Conservation (phyloP, 2,797 vertebrate genomes). For the Myiotriccus ornatus region DNA sequence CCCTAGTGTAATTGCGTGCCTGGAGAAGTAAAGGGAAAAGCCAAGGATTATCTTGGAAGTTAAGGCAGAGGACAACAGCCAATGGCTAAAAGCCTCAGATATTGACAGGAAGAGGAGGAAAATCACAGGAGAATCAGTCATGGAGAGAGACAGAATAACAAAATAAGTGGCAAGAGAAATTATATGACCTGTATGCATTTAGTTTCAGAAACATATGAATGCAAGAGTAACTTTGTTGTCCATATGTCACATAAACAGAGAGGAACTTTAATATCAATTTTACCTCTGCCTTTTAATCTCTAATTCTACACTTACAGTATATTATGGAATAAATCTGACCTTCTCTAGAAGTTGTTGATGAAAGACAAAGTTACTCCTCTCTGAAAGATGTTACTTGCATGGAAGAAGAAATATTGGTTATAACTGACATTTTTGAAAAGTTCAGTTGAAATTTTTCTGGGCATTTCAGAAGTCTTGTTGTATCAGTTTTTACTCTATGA, state of each 20-base stretch:
- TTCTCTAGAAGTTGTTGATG: not conserved
- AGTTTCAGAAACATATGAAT: not conserved
- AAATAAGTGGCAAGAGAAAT: not conserved
- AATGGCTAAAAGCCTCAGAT: not conserved
- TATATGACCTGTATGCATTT: not conserved
- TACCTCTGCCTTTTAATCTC: not conserved
- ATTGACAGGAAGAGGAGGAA: not conserved
- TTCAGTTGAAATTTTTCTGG: not conserved
- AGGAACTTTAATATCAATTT: not conserved
- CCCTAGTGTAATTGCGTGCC: not conserved
- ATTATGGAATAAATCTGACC: not conserved
- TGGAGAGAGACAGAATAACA: not conserved
- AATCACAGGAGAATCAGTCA: not conserved
- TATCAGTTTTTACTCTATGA: not conserved
- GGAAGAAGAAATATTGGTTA: not conserved
- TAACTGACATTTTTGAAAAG: not conserved
- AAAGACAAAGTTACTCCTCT: not conserved
- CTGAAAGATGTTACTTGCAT: not conserved
- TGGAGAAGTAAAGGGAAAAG: not conserved
- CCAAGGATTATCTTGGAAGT: not conserved
- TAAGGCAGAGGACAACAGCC: not conserved
- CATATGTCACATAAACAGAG: not conserved
- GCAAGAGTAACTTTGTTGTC: not conserved
- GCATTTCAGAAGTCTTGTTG: not conserved
- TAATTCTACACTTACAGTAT: not conserved